Evolutionary conservation across 1,140 invertebrate species (phyloP).

Genomic region (Stegodyphus dumicola): DNA sequence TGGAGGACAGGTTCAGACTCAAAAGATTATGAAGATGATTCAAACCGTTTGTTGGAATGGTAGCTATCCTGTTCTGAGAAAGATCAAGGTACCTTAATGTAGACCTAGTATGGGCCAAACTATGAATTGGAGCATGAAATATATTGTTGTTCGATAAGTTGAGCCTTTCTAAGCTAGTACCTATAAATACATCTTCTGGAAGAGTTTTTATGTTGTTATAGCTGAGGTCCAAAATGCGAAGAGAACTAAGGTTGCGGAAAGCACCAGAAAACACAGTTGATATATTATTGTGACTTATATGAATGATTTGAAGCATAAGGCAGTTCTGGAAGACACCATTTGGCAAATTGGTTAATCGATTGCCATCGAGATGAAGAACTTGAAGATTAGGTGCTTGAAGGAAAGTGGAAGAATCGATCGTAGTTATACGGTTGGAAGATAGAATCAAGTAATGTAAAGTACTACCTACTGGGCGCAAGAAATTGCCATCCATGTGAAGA

Average conservation of each 20-base stretch:
- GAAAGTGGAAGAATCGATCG: slow-evolving; percentile 36
- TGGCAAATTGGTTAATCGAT: slow-evolving; percentile 73
- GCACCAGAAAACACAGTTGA: slow-evolving; percentile 71
- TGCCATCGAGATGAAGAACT: slow-evolving; percentile 72
- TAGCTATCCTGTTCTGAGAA: slow-evolving; percentile 39
- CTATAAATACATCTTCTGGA: slow-evolving; percentile 69
- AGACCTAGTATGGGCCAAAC: slow-evolving; percentile 15
- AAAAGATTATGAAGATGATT: slow-evolving; percentile 47
- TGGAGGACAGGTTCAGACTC: slow-evolving; percentile 67
- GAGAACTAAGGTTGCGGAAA: slow-evolving; percentile 67
- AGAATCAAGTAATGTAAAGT: slow-evolving; percentile 83
- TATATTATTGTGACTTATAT: slow-evolving; percentile 77
- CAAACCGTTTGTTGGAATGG: slow-evolving; percentile 42
- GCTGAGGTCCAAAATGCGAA: slow-evolving; percentile 82
- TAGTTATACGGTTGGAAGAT: slow-evolving; percentile 77
- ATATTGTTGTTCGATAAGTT: slow-evolving; percentile 60
- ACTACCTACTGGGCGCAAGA: slow-evolving; percentile 82
- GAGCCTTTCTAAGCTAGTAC: slow-evolving; percentile 55
- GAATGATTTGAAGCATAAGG: slow-evolving; percentile 65
- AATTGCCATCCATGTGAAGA: slow-evolving; percentile 80
- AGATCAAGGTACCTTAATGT: slow-evolving; percentile 50
- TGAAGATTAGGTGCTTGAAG: slow-evolving; percentile 66
- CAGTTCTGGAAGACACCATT: slow-evolving; percentile 65
- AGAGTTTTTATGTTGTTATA: slow-evolving; percentile 81
- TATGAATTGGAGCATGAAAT: slow-evolving; percentile 32